A percentile compares a stretch with the other conserved stretches of the same genome.
Conservation (phyloP, 1,140 invertebrate genomes). For the Drosophila paulistorum region DNA sequence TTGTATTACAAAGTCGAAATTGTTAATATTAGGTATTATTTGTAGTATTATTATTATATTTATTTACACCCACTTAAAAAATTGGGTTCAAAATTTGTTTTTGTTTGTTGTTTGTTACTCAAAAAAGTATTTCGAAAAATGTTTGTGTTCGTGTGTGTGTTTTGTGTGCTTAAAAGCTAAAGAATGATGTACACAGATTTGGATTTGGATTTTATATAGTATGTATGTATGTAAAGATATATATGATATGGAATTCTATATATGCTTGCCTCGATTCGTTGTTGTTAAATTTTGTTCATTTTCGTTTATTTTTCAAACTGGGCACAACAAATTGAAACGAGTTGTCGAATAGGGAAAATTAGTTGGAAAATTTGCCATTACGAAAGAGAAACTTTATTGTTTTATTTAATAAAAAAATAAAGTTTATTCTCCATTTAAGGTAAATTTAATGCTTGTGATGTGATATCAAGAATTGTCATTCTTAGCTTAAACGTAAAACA, state of each 20-base stretch:
- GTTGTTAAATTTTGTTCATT: background rate
- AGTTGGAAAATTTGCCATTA: slow-evolving; percentile 5
- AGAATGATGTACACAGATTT: slow-evolving; percentile 51
- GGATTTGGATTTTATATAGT: slow-evolving; percentile 21
- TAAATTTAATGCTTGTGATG: background rate
- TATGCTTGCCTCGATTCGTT: slow-evolving; percentile 37
- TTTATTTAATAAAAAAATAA: slow-evolving; percentile 12
- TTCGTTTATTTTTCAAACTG: background rate
- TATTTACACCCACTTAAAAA: slow-evolving; percentile 63
- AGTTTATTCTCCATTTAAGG: background rate
- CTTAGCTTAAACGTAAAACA: slow-evolving; percentile 29
- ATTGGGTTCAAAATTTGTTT: slow-evolving; percentile 42
- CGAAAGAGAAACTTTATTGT: background rate
- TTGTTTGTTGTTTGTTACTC: slow-evolving; percentile 33
- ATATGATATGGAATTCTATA: slow-evolving; percentile 1
- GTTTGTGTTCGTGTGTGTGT: background rate
- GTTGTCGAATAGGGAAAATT: background rate
- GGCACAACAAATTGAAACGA: slow-evolving; percentile 9
- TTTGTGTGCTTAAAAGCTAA: slow-evolving; percentile 53
- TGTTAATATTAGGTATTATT: slow-evolving; percentile 22
- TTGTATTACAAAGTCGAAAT: slow-evolving; percentile 68
- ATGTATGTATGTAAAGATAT: background rate
- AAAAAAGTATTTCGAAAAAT: slow-evolving; percentile 51
- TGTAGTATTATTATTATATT: slow-evolving; percentile 1
- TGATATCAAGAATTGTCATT: background rate